Conservation (phyloP, 2,113 vertebrate species). For the Tychaedon coryphoeus region DNA sequence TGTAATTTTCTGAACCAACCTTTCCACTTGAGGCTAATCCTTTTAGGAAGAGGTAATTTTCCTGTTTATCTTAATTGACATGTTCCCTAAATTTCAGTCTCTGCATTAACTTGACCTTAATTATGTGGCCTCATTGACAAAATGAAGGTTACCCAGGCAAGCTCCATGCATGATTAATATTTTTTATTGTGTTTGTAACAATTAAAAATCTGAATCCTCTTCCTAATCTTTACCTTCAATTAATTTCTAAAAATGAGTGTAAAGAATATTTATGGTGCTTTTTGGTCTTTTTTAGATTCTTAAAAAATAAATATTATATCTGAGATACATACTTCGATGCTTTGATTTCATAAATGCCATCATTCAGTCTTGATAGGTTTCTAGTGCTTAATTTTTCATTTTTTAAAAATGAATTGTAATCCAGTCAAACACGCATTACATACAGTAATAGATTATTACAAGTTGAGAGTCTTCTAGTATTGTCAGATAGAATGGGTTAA, state of each 20-base stretch:
- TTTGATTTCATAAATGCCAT: not conserved
- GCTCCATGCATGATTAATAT: not conserved
- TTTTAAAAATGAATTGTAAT: not conserved
- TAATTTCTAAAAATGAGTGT: not conserved
- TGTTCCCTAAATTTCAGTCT: constrained; percentile 52
- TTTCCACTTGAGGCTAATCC: constrained; percentile 47
- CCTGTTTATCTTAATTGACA: constrained; percentile 52
- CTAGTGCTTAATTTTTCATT: not conserved
- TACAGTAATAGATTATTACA: not conserved
- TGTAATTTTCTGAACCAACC: constrained; percentile 38
- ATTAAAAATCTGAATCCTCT: not conserved
- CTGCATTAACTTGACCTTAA: constrained; percentile 44
- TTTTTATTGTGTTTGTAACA: not conserved
- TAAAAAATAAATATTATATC: not conserved
- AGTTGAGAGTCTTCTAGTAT: not conserved
- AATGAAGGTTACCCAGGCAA: constrained; percentile 23
- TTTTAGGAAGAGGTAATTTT: constrained; percentile 57
- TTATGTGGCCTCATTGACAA: constrained; percentile 40
- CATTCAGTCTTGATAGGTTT: not conserved
- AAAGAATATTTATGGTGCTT: not conserved
- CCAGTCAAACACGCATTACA: not conserved
- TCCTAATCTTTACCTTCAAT: not conserved
- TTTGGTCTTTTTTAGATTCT: not conserved
- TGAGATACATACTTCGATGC: not conserved
- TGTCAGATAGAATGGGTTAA: not conserved